Percentiles rank a stretch among this genome's conserved stretches.
Conservation (phyloP, 2,888 invertebrate species). For the Dusona sp. region DNA sequence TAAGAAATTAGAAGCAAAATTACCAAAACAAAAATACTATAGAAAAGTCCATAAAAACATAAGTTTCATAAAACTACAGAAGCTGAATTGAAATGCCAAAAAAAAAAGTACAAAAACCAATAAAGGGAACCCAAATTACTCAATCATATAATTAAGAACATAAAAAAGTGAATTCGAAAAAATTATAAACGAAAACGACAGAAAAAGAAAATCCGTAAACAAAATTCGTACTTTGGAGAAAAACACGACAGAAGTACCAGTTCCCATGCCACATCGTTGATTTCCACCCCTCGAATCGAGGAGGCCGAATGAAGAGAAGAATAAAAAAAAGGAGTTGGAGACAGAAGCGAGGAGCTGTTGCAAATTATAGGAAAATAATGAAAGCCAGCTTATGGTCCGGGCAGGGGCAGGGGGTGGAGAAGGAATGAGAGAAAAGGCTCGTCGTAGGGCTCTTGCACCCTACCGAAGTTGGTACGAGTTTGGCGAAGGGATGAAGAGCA, state of each 20-base stretch:
- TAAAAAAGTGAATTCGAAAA: not conserved
- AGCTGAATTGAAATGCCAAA: not conserved
- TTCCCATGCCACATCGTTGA: not conserved
- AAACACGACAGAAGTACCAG: constrained; percentile 4
- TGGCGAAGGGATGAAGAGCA: constrained; percentile 82
- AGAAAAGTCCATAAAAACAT: not conserved
- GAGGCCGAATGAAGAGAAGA: constrained; percentile 10
- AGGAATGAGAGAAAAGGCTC: constrained; percentile 69
- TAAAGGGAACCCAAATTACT: not conserved
- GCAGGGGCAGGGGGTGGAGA: constrained; percentile 22
- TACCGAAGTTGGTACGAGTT: constrained; percentile 80
- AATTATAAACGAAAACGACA: not conserved
- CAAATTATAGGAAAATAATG: constrained; percentile 84
- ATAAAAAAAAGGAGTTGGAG: constrained; percentile 47
- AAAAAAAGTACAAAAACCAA: not conserved
- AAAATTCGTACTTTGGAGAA: constrained; percentile 21
- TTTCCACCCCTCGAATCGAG: not conserved
- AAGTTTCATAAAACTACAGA: not conserved
- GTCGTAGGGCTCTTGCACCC: constrained; percentile 68
- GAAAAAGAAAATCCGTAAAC: constrained; percentile 3
- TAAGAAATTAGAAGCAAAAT: not conserved
- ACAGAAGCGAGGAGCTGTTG: constrained; percentile 76
- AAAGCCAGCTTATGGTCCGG: constrained; percentile 82
- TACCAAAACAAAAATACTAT: not conserved
- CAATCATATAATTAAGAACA: not conserved